phyloP scores from a whole-genome alignment of 2,797 vertebrate genomes.

The Melanitta fusca region DNA sequence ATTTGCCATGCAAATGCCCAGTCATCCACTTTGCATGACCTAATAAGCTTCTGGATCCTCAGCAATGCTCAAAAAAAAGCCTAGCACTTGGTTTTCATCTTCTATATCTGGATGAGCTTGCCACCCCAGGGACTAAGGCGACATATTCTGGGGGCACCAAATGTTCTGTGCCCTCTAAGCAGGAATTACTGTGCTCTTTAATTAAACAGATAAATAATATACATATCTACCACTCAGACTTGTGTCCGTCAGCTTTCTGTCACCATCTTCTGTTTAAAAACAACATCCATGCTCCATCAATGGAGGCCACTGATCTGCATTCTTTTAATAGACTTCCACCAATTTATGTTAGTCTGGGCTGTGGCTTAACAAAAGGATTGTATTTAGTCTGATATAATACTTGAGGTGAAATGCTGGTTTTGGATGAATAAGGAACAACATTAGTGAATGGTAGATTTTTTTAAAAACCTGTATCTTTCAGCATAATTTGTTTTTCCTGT shows the following conservation, averaged over 20 bases:
- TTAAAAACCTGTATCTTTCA: background rate
- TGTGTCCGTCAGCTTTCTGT: slow-evolving; percentile 25
- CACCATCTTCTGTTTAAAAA: background rate
- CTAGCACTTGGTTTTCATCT: background rate
- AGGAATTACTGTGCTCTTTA: slow-evolving; percentile 53
- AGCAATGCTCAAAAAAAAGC: background rate
- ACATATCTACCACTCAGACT: background rate
- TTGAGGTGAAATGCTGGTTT: background rate
- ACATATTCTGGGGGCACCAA: slow-evolving; percentile 9
- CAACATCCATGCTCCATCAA: background rate
- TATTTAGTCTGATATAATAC: background rate
- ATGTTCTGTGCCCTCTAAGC: background rate
- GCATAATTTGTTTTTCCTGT: background rate
- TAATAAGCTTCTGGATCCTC: background rate
- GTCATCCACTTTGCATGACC: background rate
- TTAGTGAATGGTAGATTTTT: background rate
- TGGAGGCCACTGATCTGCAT: background rate
- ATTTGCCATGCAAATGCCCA: background rate
- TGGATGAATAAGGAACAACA: background rate
- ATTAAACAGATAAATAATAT: slow-evolving; percentile 56
- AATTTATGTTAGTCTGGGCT: background rate
- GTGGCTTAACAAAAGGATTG: background rate
- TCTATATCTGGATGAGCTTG: background rate
- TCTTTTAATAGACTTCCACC: background rate
- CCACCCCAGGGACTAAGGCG: background rate